Conservation (phyloP, 1,140 invertebrate genomes). For the Phymastichus coffea region DNA sequence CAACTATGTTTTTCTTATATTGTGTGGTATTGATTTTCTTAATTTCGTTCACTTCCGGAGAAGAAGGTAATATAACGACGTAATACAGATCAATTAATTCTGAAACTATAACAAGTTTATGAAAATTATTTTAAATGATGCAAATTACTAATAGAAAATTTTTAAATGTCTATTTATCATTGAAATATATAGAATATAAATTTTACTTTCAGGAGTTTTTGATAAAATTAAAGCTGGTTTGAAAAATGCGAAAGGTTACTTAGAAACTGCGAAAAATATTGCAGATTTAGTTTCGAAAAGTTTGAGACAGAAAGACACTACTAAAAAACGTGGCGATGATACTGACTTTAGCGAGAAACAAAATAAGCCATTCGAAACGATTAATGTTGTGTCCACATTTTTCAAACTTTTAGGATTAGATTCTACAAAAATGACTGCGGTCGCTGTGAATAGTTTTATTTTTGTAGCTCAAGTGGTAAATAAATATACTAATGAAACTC, state of each 20-base stretch:
- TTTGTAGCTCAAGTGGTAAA: conserved; percentile 81
- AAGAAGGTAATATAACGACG: no score
- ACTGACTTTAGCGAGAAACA: conserved; percentile 18
- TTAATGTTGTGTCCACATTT: conserved; percentile 63
- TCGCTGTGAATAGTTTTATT: conserved; percentile 77
- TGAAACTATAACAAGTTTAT: no score
- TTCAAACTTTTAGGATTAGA: conserved; percentile 74
- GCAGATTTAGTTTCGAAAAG: conserved; percentile 49
- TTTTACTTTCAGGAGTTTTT: conserved; percentile 53
- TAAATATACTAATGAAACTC: background rate
- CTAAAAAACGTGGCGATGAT: conserved; percentile 30
- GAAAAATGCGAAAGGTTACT: conserved; percentile 62
- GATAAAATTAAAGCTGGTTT: conserved; percentile 64
- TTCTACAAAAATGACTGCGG: conserved; percentile 70
- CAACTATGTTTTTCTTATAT: background rate
- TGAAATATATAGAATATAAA: no score
- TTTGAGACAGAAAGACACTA: conserved; percentile 32
- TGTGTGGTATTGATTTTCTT: background rate
- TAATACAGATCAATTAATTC: no score
- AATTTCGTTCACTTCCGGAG: background rate
- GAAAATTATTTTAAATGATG: no score
- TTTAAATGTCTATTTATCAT: no score
- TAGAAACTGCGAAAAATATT: conserved; percentile 49
- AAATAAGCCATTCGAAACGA: conserved; percentile 31
- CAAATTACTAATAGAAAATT: no score